phyloP scores from a whole-genome alignment of 2,888 invertebrate genomes.

The Thecocarcelia acutangulata region DNA sequence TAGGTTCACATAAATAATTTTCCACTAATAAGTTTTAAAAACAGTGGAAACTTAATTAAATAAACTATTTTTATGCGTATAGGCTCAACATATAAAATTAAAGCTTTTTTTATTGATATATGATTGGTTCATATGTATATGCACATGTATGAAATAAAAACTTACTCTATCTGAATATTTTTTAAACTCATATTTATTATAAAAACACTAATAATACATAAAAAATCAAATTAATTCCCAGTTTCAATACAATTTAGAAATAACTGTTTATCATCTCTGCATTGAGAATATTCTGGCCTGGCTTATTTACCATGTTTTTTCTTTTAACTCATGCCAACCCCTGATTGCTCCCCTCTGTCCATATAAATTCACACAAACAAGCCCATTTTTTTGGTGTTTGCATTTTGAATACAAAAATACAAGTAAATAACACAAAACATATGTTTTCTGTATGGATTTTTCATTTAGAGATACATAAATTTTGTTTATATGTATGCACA shows the following conservation, averaged over 20 bases:
- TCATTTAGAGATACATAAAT: constrained; percentile 13
- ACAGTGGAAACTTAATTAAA: no score
- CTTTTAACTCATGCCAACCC: constrained; percentile 14
- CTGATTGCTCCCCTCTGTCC: not conserved
- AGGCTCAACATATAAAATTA: no score
- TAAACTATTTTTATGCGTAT: no score
- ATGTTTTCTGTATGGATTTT: constrained; percentile 61
- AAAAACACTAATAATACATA: not conserved
- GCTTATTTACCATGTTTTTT: constrained; percentile 11
- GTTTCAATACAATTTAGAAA: no score
- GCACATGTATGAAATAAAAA: no score
- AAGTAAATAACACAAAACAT: constrained; percentile 63
- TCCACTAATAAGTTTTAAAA: no score
- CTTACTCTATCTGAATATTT: no score
- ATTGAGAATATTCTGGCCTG: constrained; percentile 11
- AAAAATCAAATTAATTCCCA: no score
- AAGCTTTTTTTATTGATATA: no score
- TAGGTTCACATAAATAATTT: no score
- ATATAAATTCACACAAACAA: not conserved
- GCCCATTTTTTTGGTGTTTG: constrained; percentile 26
- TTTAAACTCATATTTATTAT: no score
- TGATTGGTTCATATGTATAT: no score
- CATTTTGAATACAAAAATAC: constrained; percentile 20
- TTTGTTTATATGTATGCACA: not conserved
- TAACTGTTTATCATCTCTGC: not conserved